Base-by-base conservation (phyloP, 1,140 invertebrate species). In the Aphaenogaster ashmeadi region DNA sequence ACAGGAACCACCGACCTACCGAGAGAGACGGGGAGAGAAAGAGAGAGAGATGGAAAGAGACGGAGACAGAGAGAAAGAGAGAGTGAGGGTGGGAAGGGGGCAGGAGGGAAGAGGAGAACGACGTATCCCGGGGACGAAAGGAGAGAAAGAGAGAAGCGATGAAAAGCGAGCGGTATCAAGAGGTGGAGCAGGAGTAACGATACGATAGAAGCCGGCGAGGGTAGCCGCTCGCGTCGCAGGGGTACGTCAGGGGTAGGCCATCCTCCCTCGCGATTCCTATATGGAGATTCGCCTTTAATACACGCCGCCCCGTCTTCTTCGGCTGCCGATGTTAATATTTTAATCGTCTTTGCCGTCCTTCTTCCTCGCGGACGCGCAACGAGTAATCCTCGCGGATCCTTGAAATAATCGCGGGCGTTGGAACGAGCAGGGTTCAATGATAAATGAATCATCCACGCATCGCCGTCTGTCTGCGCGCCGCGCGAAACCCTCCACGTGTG, bases 1-100 rank as follows among this genome's bases (percentile, higher is more conserved):
- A 95, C 94, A 95, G 94, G 94, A 95, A 94, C 94, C 94, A 93
- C 93, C 93, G 92, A 92, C 92, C 92, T 90, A 83, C 81, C 85
- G 88, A 89, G 92, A 89, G 92, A 89, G 91, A 89, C 90, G 88
- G 88, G 89, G 93, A 92, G 80, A 90, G 87, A 87, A 84, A 89
- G 75, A 86, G 56, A 86, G 56, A 84, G 33, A 85, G 58, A 67
- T 44, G 71, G 71, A 58, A 54, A 67, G 56, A 64, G 78, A 50
- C 50, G 56, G 62, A 72, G 71, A 74, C 84, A 72, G 86, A 86
- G 64, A 87, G 81, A 90, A 54, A 87, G 80, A 52, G 72, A 77
- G 52, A 64, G 93, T 93, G 56, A 78, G 88, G 52, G 72, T 75
- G 88, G 86, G 87, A 88, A 44, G 90, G 87, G 92, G 90, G 72